These are phyloP conservation scores for Neodiprion lecontei DNA, from an alignment of 1,140 invertebrate species.

Conservation along the genomic window DNA sequence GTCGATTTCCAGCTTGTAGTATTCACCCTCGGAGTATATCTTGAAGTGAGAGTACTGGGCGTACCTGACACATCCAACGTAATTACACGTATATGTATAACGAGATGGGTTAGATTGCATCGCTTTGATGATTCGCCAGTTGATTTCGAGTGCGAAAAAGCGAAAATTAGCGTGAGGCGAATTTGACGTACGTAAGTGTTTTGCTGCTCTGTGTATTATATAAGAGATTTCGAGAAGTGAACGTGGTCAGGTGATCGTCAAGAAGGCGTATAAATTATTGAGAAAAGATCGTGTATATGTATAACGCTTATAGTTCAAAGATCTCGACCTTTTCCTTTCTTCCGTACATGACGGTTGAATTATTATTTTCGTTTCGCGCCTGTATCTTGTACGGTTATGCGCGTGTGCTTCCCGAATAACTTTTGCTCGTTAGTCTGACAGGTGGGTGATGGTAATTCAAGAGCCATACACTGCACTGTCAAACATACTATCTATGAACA, in stretches of 20 bases:
- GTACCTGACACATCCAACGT: conserved; percentile 66
- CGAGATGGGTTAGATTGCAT: no score
- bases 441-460: background rate
- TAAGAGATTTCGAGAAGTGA: background rate
- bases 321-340: background rate
- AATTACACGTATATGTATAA: background rate
- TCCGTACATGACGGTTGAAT: background rate
- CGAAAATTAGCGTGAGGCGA: no score
- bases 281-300: background rate
- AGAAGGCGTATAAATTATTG: background rate
- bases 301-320: background rate
- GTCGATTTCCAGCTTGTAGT: conserved; percentile 91
- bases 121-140: no score
- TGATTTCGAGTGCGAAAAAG: no score
- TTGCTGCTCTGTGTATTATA: no score
- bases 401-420: no score
- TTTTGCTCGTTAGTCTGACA: background rate
- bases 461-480: no score
- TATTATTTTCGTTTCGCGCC: background rate
- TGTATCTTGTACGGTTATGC: no score
- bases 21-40: conserved; percentile 88
- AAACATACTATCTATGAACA: no score
- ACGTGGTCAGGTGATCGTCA: background rate
- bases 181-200: no score
- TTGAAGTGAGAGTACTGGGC: conserved; percentile 92